Evolutionary conservation across 2,797 vertebrate genomes (phyloP).

Genomic region (Danio albolineatus): DNA sequence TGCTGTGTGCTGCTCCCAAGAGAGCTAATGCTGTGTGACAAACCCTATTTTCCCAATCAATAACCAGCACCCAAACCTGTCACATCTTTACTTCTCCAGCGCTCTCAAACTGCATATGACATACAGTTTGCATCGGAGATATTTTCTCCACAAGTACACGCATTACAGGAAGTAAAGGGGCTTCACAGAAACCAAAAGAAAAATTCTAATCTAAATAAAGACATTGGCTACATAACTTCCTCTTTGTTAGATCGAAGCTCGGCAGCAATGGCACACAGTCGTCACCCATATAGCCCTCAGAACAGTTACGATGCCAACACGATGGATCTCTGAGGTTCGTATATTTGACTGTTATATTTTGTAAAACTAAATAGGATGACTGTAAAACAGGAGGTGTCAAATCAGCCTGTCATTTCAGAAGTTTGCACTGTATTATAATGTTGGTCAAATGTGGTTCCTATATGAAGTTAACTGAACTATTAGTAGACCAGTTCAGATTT

Average conservation of each 20-base stretch:
- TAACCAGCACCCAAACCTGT: conserved; percentile 85
- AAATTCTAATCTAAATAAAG: conserved; percentile 52
- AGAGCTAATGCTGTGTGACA: conserved; percentile 86
- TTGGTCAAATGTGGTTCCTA: not conserved
- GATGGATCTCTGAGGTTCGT: conserved; percentile 74
- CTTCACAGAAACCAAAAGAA: conserved; percentile 62
- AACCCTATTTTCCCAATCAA: conserved; percentile 86
- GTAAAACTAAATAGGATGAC: not conserved
- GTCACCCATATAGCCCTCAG: conserved; percentile 59
- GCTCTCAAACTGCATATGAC: conserved; percentile 31
- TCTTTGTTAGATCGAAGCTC: conserved; percentile 53
- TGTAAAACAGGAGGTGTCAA: not conserved
- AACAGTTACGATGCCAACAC: conserved; percentile 12
- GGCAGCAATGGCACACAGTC: conserved; percentile 47
- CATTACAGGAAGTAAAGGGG: conserved; percentile 78
- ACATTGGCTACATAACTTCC: conserved; percentile 69
- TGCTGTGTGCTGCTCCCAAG: conserved; percentile 82
- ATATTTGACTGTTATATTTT: conserved; percentile 4
- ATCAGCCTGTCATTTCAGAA: not conserved
- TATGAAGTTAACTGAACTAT: not conserved
- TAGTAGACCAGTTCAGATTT: not conserved
- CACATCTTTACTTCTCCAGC: conserved; percentile 72
- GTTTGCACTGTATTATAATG: no score
- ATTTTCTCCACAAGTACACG: conserved; percentile 34
- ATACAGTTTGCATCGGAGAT: conserved; percentile 21